These are phyloP conservation scores for Drosophila greeni DNA, from an alignment of 2,888 invertebrate genomes.

Conservation along the genomic window DNA sequence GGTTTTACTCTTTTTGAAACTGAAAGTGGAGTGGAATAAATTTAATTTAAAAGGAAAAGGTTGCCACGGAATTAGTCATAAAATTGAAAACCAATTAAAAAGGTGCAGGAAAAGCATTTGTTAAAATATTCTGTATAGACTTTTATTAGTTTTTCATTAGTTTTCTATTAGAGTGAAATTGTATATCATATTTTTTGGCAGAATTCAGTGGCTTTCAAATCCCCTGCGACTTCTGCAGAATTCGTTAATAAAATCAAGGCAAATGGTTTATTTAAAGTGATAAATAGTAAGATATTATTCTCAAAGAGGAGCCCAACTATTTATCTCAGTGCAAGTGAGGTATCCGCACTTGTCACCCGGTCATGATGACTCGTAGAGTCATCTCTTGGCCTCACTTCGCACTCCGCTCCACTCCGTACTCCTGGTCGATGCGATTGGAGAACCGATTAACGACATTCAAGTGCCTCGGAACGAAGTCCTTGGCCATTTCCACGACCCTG, in stretches of 20 bases:
- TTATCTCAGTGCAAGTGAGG: slow-evolving; percentile 18
- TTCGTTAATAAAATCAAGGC: background rate
- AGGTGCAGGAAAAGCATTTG: too few relatives aligned
- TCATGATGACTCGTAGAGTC: slow-evolving; percentile 47
- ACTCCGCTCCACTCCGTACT: too few relatives aligned
- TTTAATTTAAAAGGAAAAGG: background rate
- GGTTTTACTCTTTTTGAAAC: background rate
- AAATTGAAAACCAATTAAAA: background rate
- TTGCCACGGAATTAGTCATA: background rate
- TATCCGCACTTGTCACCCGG: slow-evolving; percentile 51
- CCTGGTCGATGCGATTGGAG: slow-evolving; percentile 68
- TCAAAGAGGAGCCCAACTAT: too few relatives aligned
- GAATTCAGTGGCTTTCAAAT: background rate
- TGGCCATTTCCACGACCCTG: slow-evolving; percentile 9
- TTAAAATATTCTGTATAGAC: background rate
- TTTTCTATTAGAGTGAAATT: background rate
- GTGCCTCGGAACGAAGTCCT: slow-evolving; percentile 39
- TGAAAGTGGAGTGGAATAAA: too few relatives aligned
- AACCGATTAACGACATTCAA: slow-evolving; percentile 72
- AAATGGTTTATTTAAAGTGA: too few relatives aligned
- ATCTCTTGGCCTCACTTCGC: slow-evolving; percentile 5
- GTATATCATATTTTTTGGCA: background rate
- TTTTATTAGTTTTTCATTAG: too few relatives aligned
- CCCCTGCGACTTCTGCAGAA: background rate
- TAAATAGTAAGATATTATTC: too few relatives aligned